Base-by-base conservation (phyloP, 2,888 invertebrate genomes). In the Eupithecia subumbrata region DNA sequence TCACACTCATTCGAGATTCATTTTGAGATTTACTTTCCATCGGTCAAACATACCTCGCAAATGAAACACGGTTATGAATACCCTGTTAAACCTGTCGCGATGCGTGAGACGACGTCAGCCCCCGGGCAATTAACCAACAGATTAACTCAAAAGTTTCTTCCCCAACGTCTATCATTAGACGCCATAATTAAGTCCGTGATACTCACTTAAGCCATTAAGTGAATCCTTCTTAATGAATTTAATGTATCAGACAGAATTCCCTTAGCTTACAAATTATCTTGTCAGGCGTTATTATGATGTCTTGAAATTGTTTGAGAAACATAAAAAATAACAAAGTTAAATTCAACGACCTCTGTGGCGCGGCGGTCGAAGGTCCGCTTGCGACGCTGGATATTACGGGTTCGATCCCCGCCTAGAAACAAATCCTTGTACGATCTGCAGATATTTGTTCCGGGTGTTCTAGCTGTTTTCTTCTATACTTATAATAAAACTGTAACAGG, bases 121-220 rank as follows among this genome's bases (percentile, higher is more conserved):
- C 67, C 71, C 2, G 16, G 64, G 77, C 64, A 77, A 77, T 77
- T 77, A 77, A 16, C 68, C 66, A 69, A 16, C 73, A 75, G 75
- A 68, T 75, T 75, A 77, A 56, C 70, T 73, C 22, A 11, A 22
- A 40, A 71, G 68, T 75, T 64, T 69, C 63, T 63, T 74, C 52
- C 40, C 63, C 64, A 68, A 71, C 71, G 73, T 73, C 75, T 77
- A 69, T 73, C 73, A 73, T 77, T 77, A 77, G 69, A 71, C 75
- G 71, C 73, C 75, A 71, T 77, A 75, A 77, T 77, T 77, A 77
- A 73, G 64, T 77, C 75, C 30, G 72, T 72, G 73, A 73, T 76
- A 70, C 74, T 60, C 72, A 74, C 71, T 77, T 70, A 67, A 70
- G 69, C 72, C 52, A 75, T 77, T 75, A 77, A 72, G 74, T 73